Conservation (phyloP, 2,888 invertebrate genomes). For the Sussaba pulchella region DNA sequence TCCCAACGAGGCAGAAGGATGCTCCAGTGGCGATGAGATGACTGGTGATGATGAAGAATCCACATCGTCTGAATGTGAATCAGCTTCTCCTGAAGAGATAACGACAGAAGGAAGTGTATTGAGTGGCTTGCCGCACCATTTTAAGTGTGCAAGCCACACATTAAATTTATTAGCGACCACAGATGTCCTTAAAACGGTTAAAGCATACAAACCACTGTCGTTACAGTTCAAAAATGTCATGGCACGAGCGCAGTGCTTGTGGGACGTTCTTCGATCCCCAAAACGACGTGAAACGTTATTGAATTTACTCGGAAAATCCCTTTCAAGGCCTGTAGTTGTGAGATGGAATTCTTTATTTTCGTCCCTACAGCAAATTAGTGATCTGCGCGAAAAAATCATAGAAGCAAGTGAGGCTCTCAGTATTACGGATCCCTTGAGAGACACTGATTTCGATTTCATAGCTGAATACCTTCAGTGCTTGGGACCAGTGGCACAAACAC, state of each 20-base stretch:
- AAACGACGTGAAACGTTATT: conserved; percentile 22
- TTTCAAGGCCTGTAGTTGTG: conserved; percentile 24
- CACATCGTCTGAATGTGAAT: conserved; percentile 1
- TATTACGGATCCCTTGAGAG: conserved; percentile 1
- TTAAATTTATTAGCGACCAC: conserved; percentile 38
- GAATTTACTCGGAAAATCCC: neutral
- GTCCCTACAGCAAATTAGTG: conserved; percentile 5
- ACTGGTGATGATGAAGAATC: neutral
- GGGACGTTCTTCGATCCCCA: too few relatives aligned
- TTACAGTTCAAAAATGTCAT: neutral
- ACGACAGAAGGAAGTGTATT: neutral
- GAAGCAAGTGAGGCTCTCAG: neutral
- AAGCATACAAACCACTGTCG: neutral
- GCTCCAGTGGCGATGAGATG: neutral
- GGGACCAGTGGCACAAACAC: neutral
- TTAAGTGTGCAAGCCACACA: conserved; percentile 39
- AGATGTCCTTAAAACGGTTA: conserved; percentile 14
- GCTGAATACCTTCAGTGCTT: conserved; percentile 6
- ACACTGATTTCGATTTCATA: conserved; percentile 19
- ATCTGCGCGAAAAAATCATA: neutral
- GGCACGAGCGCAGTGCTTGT: too few relatives aligned
- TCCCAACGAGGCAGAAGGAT: neutral
- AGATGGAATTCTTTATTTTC: conserved; percentile 35
- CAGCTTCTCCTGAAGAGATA: neutral
- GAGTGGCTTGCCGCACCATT: conserved; percentile 27